These are phyloP conservation scores for Apeira syringaria DNA, from an alignment of 2,888 invertebrate genomes.

Conservation along the genomic window DNA sequence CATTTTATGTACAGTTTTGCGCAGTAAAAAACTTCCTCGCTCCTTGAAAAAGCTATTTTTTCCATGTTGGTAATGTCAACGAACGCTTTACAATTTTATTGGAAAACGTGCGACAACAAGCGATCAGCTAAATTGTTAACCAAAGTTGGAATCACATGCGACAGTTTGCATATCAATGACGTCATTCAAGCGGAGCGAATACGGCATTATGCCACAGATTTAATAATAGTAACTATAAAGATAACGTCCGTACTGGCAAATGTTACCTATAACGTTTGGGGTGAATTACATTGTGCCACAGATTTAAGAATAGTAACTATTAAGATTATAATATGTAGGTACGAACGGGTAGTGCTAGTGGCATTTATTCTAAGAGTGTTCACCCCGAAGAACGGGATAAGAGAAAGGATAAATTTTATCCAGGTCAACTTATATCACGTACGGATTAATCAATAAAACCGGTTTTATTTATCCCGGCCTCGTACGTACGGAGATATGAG, in stretches of 20 bases:
- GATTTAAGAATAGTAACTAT: no score
- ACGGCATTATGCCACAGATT: not conserved
- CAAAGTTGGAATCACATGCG: not conserved
- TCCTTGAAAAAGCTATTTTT: no score
- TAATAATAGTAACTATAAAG: no score
- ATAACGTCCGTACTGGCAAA: no score
- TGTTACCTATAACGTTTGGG: no score
- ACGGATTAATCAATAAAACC: conserved; percentile 13
- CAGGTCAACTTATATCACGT: conserved; percentile 10
- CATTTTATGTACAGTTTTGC: no score
- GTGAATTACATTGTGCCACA: no score
- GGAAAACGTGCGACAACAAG: not conserved
- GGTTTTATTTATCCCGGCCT: conserved; percentile 14
- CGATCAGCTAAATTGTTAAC: not conserved
- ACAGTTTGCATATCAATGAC: not conserved
- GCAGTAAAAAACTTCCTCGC: no score
- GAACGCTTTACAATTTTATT: not conserved
- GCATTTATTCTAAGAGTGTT: not conserved
- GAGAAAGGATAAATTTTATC: conserved; percentile 1
- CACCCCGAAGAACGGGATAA: not conserved
- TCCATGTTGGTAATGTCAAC: no score
- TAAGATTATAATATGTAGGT: no score
- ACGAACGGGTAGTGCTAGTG: no score
- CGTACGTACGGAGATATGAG: conserved; percentile 20
- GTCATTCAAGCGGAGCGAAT: not conserved